Base-by-base conservation (phyloP, 35 echinoderm and acorn worm genomes). In the Nesometra sesokonis region DNA sequence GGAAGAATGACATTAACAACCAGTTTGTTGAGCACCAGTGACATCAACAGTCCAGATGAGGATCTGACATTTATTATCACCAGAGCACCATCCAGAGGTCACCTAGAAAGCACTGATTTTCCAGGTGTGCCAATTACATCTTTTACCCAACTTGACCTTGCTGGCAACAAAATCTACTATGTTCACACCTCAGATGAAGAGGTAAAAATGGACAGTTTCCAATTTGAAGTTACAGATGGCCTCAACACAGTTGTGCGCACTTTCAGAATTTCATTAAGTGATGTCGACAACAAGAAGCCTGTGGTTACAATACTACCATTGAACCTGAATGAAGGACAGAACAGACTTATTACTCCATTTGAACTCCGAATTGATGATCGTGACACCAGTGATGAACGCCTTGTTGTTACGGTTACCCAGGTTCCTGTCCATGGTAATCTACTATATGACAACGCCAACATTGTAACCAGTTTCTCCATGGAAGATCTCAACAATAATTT, bases 21-120 rank as follows among this genome's bases (percentile, higher is more conserved):
- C 27, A 82, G 91, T 85, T 82, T 92, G 30, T 78, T 99, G 17
- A 92, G 89, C 77, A 99, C 96, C 30, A 99, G 83, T 87, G 96
- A 99, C 80, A 85, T 99, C 5, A 99, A 99, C 83, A 99, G 96
- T 86, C 96, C 96, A 57, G 96, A 99, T 86, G 96, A 99, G 80
- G 82, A 90, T 32, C 93, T 99, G 35, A 33, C 81, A 31, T 99
- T 99, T 82, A 94, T 87, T 77, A 92, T 99, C 82, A 94, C 96
- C 39, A 87, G 43, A 32, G 36, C 92, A 78, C 96, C 96, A 90
- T 87, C 78, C 78, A 99, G 90, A 86, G 96, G 96, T 78, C 92
- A 99, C 80, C 86, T 99, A 11, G 96, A 99, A 47, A 94, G 85
- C 88, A 99, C 96, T 0, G 96, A 99, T 76, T 88, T 90, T 35